Base-by-base conservation (phyloP, 2,113 vertebrate genomes). In the Emydocephalus ijimae region DNA sequence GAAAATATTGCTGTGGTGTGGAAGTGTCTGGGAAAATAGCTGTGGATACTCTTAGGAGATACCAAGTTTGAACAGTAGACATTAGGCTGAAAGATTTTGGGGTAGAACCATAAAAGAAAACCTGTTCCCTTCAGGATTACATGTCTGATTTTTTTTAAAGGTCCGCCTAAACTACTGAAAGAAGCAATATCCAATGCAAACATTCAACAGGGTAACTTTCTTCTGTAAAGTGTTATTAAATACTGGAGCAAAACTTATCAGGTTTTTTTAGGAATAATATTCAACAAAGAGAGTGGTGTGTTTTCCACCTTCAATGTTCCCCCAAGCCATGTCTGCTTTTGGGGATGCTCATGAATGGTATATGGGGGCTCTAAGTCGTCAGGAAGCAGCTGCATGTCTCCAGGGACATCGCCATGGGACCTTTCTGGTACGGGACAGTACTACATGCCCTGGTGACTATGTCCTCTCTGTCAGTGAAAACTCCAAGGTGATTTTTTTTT, bases 261-360 rank as follows among this genome's bases (percentile, higher is more conserved):
- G 24, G 0, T 61, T 86, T 57, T 85, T 11, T 39, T 39, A 15
- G 56, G 12, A 43, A 52, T 86, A 90, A 87, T 29, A 21, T 1
- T 85, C 50, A 34, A 18, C 2, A 1, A 54, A 43, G 55, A 3
- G 55, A n/a, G 23, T 2, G 56, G 92, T 90, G 92, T 81, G 20
- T 90, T 54, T 86, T 85, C 74, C 81, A 90, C 81, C 18, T 56
- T 88, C 2, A 4, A 85, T 91, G 87, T 48, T 61, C 23, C 90
- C 87, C 48, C 34, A 91, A 91, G 90, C 93, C 90, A 93, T 93
- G 93, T 89, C 93, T 7, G 90, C 93, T 61, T 93, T 93, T 64
- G 93, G 93, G 87, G 93, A 91, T 85, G 69, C 93, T 18, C 74
- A 91, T 29, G 93, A 93, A 48, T 93, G 93, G 93, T 93, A 93